Conservation (phyloP, 2,797 vertebrate genomes). For the Gallirallus australis region DNA sequence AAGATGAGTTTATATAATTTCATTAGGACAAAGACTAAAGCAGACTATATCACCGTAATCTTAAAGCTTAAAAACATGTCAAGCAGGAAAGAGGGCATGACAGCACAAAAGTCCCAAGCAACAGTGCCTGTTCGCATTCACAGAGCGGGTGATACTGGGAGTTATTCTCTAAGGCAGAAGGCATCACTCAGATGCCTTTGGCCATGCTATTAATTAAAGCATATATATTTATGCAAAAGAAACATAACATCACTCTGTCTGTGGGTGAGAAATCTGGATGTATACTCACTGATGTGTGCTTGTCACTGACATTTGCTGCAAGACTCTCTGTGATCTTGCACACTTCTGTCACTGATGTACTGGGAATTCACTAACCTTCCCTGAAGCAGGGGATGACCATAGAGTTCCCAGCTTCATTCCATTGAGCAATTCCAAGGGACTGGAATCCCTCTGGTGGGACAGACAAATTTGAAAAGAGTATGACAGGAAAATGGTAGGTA, state of each 20-base stretch:
- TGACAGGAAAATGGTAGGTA: background rate
- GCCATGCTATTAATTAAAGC: background rate
- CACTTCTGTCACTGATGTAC: background rate
- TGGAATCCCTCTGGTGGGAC: background rate
- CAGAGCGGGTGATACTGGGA: background rate
- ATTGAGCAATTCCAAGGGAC: background rate
- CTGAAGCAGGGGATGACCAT: fast-evolving
- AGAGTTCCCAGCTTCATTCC: background rate
- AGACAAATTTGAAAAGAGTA: background rate
- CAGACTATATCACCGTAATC: background rate
- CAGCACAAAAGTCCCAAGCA: background rate
- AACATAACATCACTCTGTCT: background rate
- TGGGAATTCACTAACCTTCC: background rate
- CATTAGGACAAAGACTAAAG: background rate
- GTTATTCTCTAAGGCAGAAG: background rate
- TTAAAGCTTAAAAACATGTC: background rate
- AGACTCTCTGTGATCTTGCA: background rate
- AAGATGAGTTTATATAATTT: background rate
- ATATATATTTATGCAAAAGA: background rate
- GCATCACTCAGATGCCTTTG: background rate
- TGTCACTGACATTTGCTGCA: background rate
- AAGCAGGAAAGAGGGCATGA: background rate
- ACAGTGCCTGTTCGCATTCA: background rate
- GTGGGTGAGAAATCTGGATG: background rate
- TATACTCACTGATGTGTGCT: background rate